Evolutionary conservation across 1,140 invertebrate genomes (phyloP).

Genomic region (Neodiprion pinetum): DNA sequence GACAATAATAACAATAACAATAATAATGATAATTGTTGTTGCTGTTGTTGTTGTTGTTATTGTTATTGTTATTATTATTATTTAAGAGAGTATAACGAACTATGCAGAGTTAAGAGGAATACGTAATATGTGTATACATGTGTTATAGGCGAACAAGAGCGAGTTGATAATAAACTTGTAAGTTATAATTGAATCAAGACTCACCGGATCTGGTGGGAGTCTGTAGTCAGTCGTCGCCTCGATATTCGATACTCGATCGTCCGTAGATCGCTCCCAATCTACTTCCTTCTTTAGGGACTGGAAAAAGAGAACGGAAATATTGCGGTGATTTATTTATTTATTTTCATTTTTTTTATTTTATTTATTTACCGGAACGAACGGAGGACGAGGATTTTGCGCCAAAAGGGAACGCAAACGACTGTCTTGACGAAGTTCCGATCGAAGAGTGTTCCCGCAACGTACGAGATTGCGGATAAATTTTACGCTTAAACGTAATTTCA

Average conservation of each 20-base stretch:
- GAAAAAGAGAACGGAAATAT: slow-evolving; percentile 30
- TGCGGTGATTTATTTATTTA: too few relatives aligned
- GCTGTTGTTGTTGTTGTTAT: background rate
- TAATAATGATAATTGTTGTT: slow-evolving; percentile 18
- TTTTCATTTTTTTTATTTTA: background rate
- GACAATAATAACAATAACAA: slow-evolving; percentile 16
- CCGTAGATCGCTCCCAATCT: slow-evolving; percentile 78
- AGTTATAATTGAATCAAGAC: slow-evolving; percentile 51
- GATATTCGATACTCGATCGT: slow-evolving; percentile 75
- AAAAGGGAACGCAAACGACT: too few relatives aligned
- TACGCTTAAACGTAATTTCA: too few relatives aligned
- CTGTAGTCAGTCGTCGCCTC: slow-evolving; percentile 80
- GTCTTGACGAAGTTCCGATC: too few relatives aligned
- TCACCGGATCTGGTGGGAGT: slow-evolving; percentile 82
- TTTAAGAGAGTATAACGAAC: background rate
- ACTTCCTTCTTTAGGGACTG: slow-evolving; percentile 90
- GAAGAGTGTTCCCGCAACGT: too few relatives aligned
- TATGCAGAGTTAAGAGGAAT: background rate
- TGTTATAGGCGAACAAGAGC: background rate
- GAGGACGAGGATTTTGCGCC: background rate
- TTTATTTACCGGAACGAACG: background rate
- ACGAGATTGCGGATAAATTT: too few relatives aligned
- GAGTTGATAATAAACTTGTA: background rate
- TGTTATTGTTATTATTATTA: background rate
- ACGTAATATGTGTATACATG: background rate